A percentile compares a stretch with the other conserved stretches of the same genome.
phyloP scores from a whole-genome alignment of 2,113 vertebrate genomes.

The Corythaeola cristata region DNA sequence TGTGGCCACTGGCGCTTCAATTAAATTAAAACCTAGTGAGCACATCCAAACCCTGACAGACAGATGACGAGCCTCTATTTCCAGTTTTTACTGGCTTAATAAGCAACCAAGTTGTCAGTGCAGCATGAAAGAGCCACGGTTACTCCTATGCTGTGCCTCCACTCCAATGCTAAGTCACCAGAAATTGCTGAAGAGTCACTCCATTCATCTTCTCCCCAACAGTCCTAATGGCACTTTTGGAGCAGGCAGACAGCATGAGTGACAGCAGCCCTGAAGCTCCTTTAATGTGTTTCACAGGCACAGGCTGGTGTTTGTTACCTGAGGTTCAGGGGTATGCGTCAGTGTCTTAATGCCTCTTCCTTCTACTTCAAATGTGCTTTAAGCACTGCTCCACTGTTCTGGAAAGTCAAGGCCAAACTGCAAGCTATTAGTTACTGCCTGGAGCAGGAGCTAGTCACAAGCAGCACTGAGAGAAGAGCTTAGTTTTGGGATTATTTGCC shows the following conservation, averaged over 20 bases:
- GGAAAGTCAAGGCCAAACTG: conserved; percentile 10
- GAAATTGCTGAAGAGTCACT: background rate
- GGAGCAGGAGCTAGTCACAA: background rate
- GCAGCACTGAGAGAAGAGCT: background rate
- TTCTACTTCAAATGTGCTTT: background rate
- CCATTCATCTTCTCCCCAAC: background rate
- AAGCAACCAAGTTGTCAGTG: background rate
- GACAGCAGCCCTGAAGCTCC: conserved; percentile 17
- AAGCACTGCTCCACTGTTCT: background rate
- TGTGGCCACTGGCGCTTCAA: background rate
- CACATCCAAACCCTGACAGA: background rate
- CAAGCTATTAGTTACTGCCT: background rate
- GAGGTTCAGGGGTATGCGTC: background rate
- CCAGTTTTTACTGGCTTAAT: background rate
- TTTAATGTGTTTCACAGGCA: background rate
- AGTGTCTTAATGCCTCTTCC: conserved; percentile 7
- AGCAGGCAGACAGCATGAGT: background rate
- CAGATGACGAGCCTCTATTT: background rate
- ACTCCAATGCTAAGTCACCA: background rate
- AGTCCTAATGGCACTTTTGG: background rate
- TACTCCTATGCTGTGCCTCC: background rate
- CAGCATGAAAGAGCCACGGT: background rate
- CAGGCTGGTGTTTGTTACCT: conserved; percentile 19
- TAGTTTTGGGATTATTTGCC: background rate
- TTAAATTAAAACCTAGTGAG: background rate